Base-by-base conservation (phyloP, 37 sponge, comb jelly and placozoan genomes). In the Beroe forskalii region DNA sequence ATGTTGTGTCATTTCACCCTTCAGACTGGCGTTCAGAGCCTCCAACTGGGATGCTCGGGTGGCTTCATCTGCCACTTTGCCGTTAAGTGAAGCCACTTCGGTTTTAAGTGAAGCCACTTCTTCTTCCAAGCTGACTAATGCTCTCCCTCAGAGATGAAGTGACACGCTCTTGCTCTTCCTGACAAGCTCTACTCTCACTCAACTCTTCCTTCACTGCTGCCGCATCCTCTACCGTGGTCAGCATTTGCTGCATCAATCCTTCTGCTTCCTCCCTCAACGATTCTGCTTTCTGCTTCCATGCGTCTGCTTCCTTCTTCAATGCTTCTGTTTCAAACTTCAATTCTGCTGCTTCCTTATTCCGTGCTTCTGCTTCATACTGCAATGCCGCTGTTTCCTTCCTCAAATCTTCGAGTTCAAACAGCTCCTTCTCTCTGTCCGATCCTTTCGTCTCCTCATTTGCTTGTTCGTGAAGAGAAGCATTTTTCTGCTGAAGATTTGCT, bases 131-230 rank as follows among this genome's bases (percentile, higher is more conserved):
- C n/a, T n/a, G n/a, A n/a, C n/a, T n/a, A n/a, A n/a, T n/a, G n/a
- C n/a, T n/a, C n/a, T n/a, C n/a, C n/a, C n/a, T n/a, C n/a, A n/a
- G 32, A 69, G 72, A 36, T 14, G 72, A 69, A 2, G 27, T 27
- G 4, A 69, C 12, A 32, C 72, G 17, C 19, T 69, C 72, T 69
- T 69, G 72, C 32, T 69, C 32, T 37, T 69, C 72, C 17, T 33
- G 39, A 69, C 32, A 69, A 2, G 38, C 12, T 69, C 72, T 32
- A 28, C 37, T 20, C 32, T 27, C 32, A 6, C 19, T 2, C 19
- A 69, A 17, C 39, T 69, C 72, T 2, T 69, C 72, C 32, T 17
- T 32, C 35, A 69, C 2, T 69, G 72, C 28, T 14, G 1, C 38
- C 0, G 32, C 32, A 6, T 69, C 72, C 20, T 69, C 37, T 20